Percentiles rank a stretch among this genome's conserved stretches.
These are phyloP conservation scores for Sturnira hondurensis DNA, from an alignment of 2,113 vertebrate species.

Conservation along the genomic window DNA sequence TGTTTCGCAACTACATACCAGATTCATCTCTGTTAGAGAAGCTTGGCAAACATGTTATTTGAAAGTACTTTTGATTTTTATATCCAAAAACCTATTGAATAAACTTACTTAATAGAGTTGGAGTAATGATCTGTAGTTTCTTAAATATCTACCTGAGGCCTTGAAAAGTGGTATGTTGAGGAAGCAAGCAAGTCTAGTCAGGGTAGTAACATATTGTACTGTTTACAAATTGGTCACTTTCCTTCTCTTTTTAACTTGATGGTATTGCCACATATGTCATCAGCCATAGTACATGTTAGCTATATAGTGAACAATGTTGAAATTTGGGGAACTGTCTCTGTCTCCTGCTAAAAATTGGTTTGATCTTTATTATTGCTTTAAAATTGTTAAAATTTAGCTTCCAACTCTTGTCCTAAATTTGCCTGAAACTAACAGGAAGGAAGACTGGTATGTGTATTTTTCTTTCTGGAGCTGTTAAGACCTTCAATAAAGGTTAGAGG, in stretches of 20 bases:
- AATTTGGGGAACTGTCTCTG: slow-evolving; percentile 5
- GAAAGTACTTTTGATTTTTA: background rate
- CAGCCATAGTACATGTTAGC: background rate
- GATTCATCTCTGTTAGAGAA: slow-evolving; percentile 37
- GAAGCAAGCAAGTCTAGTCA: background rate
- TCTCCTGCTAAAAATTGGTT: background rate
- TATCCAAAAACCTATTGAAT: background rate
- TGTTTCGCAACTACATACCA: slow-evolving; percentile 38
- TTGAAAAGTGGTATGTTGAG: background rate
- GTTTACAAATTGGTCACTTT: background rate
- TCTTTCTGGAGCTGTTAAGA: background rate
- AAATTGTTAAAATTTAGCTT: slow-evolving; percentile 19
- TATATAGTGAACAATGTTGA: background rate
- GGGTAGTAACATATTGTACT: background rate
- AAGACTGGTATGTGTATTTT: background rate
- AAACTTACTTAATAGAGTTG: background rate
- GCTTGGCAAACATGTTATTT: slow-evolving; percentile 4
- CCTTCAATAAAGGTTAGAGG: background rate
- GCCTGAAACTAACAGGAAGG: background rate
- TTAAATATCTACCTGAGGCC: background rate
- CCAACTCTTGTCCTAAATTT: background rate
- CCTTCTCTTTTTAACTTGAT: slow-evolving; percentile 13
- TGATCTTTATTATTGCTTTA: slow-evolving; percentile 50
- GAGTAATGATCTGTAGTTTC: background rate
- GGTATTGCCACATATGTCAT: background rate